Evolutionary conservation across 2,888 invertebrate genomes (phyloP).

Genomic region (Eremobia ochroleuca): DNA sequence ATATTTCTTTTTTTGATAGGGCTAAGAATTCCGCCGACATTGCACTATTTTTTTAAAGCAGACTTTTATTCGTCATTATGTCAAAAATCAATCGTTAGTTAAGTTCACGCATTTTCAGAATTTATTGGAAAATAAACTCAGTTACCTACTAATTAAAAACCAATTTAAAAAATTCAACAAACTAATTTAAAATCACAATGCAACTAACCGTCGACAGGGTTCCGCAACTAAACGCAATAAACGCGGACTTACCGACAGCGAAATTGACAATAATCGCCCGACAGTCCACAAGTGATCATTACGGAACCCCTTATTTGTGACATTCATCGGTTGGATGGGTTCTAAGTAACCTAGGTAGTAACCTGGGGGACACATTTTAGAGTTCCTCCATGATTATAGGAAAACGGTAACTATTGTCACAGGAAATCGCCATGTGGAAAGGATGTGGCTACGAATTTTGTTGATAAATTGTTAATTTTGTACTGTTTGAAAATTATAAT

Average conservation of each 20-base stretch:
- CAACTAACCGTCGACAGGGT: slow-evolving; percentile 21
- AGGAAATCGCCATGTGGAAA: slow-evolving; percentile 14
- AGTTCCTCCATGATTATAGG: slow-evolving; percentile 39
- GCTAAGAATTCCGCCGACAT: not conserved
- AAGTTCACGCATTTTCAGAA: too few relatives aligned
- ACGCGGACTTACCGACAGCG: slow-evolving; percentile 50
- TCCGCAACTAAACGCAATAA: slow-evolving; percentile 44
- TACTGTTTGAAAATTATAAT: slow-evolving; percentile 8
- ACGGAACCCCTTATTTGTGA: slow-evolving; percentile 74
- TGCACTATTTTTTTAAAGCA: not conserved
- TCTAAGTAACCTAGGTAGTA: slow-evolving; percentile 73
- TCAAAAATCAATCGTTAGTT: not conserved
- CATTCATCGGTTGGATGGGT: slow-evolving; percentile 77
- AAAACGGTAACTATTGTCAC: slow-evolving; percentile 42
- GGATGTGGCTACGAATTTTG: slow-evolving; percentile 1
- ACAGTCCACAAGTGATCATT: slow-evolving; percentile 68
- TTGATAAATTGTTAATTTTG: slow-evolving; percentile 8
- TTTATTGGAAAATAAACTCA: not conserved
- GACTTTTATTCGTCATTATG: not conserved
- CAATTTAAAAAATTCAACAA: slow-evolving; percentile 17
- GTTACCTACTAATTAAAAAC: not conserved
- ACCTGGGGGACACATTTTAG: slow-evolving; percentile 63
- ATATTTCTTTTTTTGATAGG: not conserved
- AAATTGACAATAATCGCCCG: slow-evolving; percentile 69
- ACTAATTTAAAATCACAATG: slow-evolving; percentile 24